Base-by-base conservation (phyloP, 2,797 vertebrate genomes). In the Champsocephalus esox region DNA sequence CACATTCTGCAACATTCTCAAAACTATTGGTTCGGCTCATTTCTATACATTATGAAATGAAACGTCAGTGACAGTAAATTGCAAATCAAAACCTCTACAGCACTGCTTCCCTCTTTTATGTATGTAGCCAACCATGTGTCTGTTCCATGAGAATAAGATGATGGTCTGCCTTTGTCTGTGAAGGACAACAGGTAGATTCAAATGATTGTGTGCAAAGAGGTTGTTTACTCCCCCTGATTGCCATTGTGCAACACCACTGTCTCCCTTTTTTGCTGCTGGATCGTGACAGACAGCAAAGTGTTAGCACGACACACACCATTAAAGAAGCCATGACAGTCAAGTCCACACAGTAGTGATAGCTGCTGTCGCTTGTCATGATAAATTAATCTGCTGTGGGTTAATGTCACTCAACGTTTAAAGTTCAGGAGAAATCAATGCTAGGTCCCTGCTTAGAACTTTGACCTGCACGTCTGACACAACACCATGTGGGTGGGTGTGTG, bases 371-470 rank as follows among this genome's bases (percentile, higher is more conserved):
- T 82, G n/a, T 12, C 55, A 10, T 80, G 72, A 87, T 80, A 75
- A 81, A 87, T 79, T 64, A 60, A 24, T 24, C 57, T 19, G 63
- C 69, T 70, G 74, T 82, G 75, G 82, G 89, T 91, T 90, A 87
- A 81, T 83, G 78, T 81, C 68, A 44, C 38, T 19, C 62, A 71
- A 70, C 5, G 89, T 89, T 66, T 88, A 88, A 93, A 93, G 92
- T 92, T 88, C 91, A 19, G 19, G 19, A 2, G 59, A 59, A 85
- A 89, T 89, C 83, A 83, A 75, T 77, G 52, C 16, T 75, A 69
- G 78, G 74, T 57, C 49, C 77, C 62, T 67, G 60, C 43, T 13
- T 9, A 54, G 83, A 87, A 82, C 88, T 89, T 74, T 86, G 81
- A 82, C 80, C 84, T 17, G 4, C 63, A 70, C 43, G 6, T 76